A percentile compares a stretch with the other conserved stretches of the same genome.
Conservation (phyloP, 2,888 invertebrate genomes). For the Odontocolon sp. region DNA sequence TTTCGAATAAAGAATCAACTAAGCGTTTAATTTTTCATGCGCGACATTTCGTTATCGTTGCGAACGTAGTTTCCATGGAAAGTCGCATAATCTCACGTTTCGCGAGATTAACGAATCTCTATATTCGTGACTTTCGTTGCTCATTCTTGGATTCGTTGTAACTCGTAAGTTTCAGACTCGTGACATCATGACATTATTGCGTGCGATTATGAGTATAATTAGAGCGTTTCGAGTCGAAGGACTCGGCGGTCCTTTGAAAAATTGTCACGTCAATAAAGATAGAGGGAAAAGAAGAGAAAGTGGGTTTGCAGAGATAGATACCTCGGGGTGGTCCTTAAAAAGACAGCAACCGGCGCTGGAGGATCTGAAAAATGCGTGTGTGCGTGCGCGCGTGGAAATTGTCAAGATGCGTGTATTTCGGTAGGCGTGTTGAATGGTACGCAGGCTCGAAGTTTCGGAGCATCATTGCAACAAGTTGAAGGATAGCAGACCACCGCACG, state of each 20-base stretch:
- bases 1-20: neutral
- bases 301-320: neutral
- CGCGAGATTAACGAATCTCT: slow-evolving; percentile 46
- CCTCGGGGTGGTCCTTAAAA: slow-evolving; percentile 34
- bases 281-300: neutral
- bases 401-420: slow-evolving; percentile 68
- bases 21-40: neutral
- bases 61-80: neutral
- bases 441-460: slow-evolving; percentile 28
- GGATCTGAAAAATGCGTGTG: slow-evolving; percentile 18
- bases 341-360: slow-evolving; percentile 33
- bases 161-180: neutral
- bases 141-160: neutral
- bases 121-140: slow-evolving; percentile 41
- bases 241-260: no score
- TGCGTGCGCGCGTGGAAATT: slow-evolving; percentile 67
- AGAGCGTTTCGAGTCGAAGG: neutral
- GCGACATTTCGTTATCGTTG: neutral
- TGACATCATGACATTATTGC: neutral
- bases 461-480: slow-evolving; percentile 26
- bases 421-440: slow-evolving; percentile 66
- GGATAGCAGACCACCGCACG: slow-evolving; percentile 53
- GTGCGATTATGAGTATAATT: neutral
- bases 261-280: neutral
- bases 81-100: slow-evolving; percentile 42